A percentile compares a stretch with the other conserved stretches of the same genome.
Conservation (phyloP, 2,888 invertebrate species). For the Clitarchus hookeri region DNA sequence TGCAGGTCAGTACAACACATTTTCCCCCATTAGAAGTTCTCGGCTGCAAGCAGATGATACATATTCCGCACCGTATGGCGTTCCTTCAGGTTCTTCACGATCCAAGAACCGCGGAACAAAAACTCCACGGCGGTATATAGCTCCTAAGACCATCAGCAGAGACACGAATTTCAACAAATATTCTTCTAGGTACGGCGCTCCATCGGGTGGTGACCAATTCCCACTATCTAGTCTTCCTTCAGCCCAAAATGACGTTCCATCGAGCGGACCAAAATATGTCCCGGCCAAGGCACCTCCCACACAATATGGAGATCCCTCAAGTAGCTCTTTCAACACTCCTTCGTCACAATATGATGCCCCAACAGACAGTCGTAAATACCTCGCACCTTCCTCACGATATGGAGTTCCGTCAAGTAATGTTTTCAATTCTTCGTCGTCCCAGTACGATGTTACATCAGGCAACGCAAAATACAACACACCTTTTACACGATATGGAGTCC, state of each 20-base stretch:
- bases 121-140: not conserved
- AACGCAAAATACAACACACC: conserved; percentile 36
- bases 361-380: conserved; percentile 47
- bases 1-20: not conserved
- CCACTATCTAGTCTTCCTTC: not conserved
- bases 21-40: not conserved
- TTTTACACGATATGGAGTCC: conserved; percentile 49
- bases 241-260: not conserved
- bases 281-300: not conserved
- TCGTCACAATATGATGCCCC: not conserved
- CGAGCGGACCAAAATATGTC: not conserved
- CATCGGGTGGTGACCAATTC: not conserved
- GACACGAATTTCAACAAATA: not conserved
- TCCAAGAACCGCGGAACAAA: not conserved
- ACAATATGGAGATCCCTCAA: not conserved
- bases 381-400: conserved; percentile 58
- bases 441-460: conserved; percentile 50
- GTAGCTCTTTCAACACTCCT: too few relatives aligned
- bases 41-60: not conserved
- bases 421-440: conserved; percentile 44
- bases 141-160: not conserved
- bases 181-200: not conserved
- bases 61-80: not conserved
- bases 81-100: not conserved
- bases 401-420: conserved; percentile 49